These are phyloP conservation scores for Pseudotriccus pelzelni DNA, from an alignment of 2,797 vertebrate genomes.

Conservation along the genomic window DNA sequence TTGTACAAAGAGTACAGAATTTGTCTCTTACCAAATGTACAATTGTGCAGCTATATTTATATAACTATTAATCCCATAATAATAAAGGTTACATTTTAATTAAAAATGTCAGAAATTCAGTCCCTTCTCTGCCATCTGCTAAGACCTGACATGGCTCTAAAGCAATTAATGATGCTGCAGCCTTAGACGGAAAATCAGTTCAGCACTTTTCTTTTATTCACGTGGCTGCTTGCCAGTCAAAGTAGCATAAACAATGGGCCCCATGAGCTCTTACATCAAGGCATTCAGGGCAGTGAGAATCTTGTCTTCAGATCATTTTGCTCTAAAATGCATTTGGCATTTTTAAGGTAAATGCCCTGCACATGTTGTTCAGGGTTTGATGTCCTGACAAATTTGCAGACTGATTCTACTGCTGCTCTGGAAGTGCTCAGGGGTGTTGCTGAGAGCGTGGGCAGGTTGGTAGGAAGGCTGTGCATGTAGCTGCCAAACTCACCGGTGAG, in stretches of 20 bases:
- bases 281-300: neutral
- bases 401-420: neutral
- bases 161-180: conserved; percentile 8
- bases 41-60: neutral
- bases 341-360: neutral
- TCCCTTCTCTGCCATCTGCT: conserved; percentile 12
- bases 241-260: neutral
- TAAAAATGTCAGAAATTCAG: neutral
- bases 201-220: conserved; percentile 21
- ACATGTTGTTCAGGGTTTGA: neutral
- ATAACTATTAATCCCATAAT: neutral
- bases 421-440: neutral
- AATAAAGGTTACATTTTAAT: neutral
- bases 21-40: neutral
- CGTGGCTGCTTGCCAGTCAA: neutral
- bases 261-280: neutral
- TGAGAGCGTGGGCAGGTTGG: neutral
- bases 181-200: conserved; percentile 5
- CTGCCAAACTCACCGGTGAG: neutral
- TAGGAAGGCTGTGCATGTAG: neutral
- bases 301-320: neutral
- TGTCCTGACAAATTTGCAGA: neutral
- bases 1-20: neutral
- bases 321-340: neutral
- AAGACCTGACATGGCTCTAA: neutral